Evolutionary conservation across 92 coral and sea anemone genomes (phyloP).

Genomic region (Porites lobata): DNA sequence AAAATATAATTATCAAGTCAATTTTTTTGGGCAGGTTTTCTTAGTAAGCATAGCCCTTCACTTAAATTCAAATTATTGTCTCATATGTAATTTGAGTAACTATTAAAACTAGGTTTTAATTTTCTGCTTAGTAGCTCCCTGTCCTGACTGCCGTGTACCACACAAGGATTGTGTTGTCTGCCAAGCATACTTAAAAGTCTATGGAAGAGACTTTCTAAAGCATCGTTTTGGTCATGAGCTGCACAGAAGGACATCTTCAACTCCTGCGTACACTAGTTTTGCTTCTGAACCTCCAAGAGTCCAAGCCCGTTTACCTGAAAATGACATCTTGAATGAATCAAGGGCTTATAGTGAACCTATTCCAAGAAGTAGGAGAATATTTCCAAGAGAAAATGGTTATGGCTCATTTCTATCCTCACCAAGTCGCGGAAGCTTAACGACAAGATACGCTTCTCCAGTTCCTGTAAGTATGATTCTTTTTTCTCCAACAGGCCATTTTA

Average conservation of each 20-base stretch:
- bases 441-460: conserved; percentile 56
- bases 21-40: too few relatives aligned
- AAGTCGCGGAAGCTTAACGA: conserved; percentile 69
- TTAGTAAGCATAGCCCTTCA: too few relatives aligned
- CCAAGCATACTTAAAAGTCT: conserved; percentile 96
- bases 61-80: too few relatives aligned
- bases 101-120: too few relatives aligned
- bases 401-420: conserved; percentile 71
- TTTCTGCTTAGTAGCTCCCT: conserved; percentile 68
- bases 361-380: conserved; percentile 71
- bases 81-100: too few relatives aligned
- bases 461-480: conserved; percentile 50
- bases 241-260: conserved; percentile 81
- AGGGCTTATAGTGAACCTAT: conserved; percentile 96
- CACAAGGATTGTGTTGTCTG: conserved; percentile 97
- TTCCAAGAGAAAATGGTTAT: conserved; percentile 67
- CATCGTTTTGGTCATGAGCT: conserved; percentile 83
- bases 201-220: conserved; percentile 91
- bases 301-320: conserved; percentile 68
- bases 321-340: conserved; percentile 86
- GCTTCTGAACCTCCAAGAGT: conserved; percentile 81
- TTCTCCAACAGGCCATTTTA: too few relatives aligned
- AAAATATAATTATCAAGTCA: too few relatives aligned
- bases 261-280: conserved; percentile 75
- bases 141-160: conserved; percentile 90